Base-by-base conservation (phyloP, 2,888 invertebrate genomes). In the Pristionchus fissidentatus region DNA sequence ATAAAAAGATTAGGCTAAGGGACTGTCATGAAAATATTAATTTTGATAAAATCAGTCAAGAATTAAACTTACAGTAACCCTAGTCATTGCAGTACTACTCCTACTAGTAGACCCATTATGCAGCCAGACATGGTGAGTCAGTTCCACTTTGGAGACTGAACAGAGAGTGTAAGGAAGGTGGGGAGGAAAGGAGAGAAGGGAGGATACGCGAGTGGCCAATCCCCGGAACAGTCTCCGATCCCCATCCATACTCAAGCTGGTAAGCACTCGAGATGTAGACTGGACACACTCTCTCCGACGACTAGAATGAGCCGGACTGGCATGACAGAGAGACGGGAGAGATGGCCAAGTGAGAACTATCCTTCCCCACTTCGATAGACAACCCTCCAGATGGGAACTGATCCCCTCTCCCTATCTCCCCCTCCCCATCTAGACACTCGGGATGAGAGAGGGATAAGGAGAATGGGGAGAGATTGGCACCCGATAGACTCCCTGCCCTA, bases 211-310 rank as follows among this genome's bases (percentile, higher is more conserved):
- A 66, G 66, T 35, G 66, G 66, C 29, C 32, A 66, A 66, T 35
- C 66, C 66, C 35, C 66, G 35, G 66, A 66, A 66, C 35, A 29
- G 13, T 19, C 49, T 49, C 49, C 19, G 10, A 49, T 8, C 15
- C n/a, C 22, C 35, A 66, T 38, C 66, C 41, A 66, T 66, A 38
- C 38, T 66, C 49, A 49, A 38, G 13, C 66, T 38, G 29, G 57
- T 57, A 38, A 66, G 66, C 41, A 38, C 41, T 66, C 66, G 66
- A 66, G 66, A 66, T 66, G 66, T 35, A 66, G 19, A 66, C 35
- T 22, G 35, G 19, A n/a, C n/a, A n/a, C n/a, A n/a, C n/a, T n/a
- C n/a, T n/a, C n/a, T n/a, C n/a, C n/a, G n/a, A n/a, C n/a, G n/a
- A n/a, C n/a, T 13, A 32, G 41, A 57, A 29, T n/a, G n/a, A n/a